Percentiles rank a stretch among this genome's conserved stretches.
These are phyloP conservation scores for Brachirus orientalis DNA, from an alignment of 2,113 vertebrate genomes.

Conservation along the genomic window DNA sequence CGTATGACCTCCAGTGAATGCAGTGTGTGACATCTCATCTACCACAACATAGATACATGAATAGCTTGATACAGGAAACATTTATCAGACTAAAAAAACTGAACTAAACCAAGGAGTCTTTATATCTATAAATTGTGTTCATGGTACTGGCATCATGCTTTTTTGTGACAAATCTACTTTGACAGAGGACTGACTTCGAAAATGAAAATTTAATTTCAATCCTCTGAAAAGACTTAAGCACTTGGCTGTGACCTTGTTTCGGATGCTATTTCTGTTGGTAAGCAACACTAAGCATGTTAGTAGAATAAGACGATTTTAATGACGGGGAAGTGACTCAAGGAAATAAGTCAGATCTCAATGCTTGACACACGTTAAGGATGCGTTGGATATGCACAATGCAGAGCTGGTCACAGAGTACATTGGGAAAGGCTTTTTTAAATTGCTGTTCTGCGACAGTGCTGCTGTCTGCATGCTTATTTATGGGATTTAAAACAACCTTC, in stretches of 20 bases:
- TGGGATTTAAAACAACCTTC: constrained; percentile 71
- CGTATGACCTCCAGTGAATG: constrained; percentile 24
- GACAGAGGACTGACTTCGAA: constrained; percentile 67
- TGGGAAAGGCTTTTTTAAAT: no score
- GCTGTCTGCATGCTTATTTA: constrained; percentile 67
- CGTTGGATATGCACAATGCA: constrained; percentile 70
- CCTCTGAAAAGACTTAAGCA: constrained; percentile 61
- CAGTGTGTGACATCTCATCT: constrained; percentile 8
- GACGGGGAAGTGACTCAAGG: constrained; percentile 68
- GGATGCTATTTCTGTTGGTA: constrained; percentile 73
- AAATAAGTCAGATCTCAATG: constrained; percentile 74
- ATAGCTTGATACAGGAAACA: constrained; percentile 1
- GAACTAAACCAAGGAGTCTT: constrained; percentile 7
- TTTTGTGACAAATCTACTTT: constrained; percentile 49
- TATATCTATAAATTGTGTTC: constrained; percentile 33
- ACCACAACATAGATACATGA: constrained; percentile 5
- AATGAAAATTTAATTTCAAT: constrained; percentile 66
- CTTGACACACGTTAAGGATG: constrained; percentile 68
- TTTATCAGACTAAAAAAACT: not conserved
- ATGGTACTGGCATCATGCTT: constrained; percentile 15
- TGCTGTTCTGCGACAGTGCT: no score
- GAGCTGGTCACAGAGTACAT: constrained; percentile 66
- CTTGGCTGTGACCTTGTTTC: constrained; percentile 71
- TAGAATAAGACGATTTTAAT: constrained; percentile 74
- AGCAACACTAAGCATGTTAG: constrained; percentile 77